These are phyloP conservation scores for Chrosomus eos DNA, from an alignment of 2,797 vertebrate genomes.

Conservation along the genomic window DNA sequence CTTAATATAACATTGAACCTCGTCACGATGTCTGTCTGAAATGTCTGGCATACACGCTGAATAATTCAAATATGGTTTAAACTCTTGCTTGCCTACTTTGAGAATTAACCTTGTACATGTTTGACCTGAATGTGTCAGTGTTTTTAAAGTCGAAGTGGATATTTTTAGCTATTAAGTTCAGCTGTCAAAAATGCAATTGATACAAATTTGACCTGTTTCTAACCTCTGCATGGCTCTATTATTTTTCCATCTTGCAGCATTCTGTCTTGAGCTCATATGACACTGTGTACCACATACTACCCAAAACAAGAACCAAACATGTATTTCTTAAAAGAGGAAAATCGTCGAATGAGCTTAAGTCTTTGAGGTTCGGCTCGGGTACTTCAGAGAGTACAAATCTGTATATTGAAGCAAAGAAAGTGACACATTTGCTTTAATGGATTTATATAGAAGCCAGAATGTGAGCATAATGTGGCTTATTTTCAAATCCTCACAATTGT, in stretches of 20 bases:
- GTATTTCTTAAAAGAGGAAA: not conserved
- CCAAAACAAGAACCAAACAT: slow-evolving; percentile 28
- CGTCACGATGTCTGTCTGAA: not conserved
- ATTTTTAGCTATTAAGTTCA: not conserved
- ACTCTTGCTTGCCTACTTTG: not conserved
- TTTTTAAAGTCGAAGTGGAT: not conserved
- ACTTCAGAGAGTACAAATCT: slow-evolving; percentile 4
- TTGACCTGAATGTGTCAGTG: slow-evolving; percentile 13
- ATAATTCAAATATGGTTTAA: slow-evolving; percentile 1
- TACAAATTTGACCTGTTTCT: not conserved
- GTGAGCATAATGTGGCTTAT: not conserved
- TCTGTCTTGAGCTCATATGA: slow-evolving; percentile 12
- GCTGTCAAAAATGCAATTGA: slow-evolving; percentile 1
- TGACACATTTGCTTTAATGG: slow-evolving; percentile 1
- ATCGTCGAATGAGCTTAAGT: slow-evolving; percentile 4
- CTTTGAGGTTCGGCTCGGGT: slow-evolving; percentile 53
- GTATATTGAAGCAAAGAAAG: slow-evolving; percentile 11
- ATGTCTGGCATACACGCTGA: not conserved
- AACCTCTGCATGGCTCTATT: not conserved
- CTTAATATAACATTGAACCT: not conserved
- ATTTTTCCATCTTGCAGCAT: slow-evolving; percentile 23
- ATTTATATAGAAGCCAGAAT: slow-evolving; percentile 7
- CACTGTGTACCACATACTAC: not conserved
- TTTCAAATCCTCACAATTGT: slow-evolving; percentile 5
- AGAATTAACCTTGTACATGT: not conserved